Percentiles rank a stretch among this genome's conserved stretches.
Evolutionary conservation across 2,888 invertebrate species (phyloP).

Genomic region (Leuctra nigra): DNA sequence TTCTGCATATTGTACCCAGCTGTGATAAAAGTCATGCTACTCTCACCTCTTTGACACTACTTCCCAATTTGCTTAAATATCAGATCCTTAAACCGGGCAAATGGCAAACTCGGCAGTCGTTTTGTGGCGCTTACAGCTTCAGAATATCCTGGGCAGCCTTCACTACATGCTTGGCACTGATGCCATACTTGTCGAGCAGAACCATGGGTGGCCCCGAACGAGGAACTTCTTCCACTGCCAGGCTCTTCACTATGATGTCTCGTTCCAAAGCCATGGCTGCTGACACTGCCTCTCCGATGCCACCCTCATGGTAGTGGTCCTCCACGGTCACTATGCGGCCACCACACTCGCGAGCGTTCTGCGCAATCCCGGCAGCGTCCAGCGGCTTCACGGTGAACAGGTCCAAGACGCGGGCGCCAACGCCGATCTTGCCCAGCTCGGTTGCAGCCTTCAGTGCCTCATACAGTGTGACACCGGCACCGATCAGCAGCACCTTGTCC

Average conservation of each 20-base stretch:
- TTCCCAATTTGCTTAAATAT: no score
- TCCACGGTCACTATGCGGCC: slow-evolving; percentile 89
- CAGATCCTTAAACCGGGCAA: no score
- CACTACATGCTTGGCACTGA: slow-evolving; percentile 74
- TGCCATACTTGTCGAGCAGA: slow-evolving; percentile 82
- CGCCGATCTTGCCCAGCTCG: slow-evolving; percentile 58
- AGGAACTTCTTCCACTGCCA: slow-evolving; percentile 78
- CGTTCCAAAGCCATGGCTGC: slow-evolving; percentile 68
- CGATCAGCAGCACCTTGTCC: slow-evolving; percentile 83
- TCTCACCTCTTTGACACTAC: no score
- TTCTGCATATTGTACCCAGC: no score
- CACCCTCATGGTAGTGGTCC: slow-evolving; percentile 95
- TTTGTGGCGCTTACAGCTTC: slow-evolving; percentile 38
- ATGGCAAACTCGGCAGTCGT: no score
- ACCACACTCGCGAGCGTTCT: slow-evolving; percentile 69
- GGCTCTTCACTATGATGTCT: slow-evolving; percentile 63
- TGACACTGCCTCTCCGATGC: slow-evolving; percentile 91
- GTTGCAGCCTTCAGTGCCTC: slow-evolving; percentile 84
- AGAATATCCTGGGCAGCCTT: slow-evolving; percentile 60
- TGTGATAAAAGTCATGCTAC: no score
- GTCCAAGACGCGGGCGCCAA: slow-evolving; percentile 81
- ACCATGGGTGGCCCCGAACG: slow-evolving; percentile 87
- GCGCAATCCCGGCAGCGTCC: slow-evolving; percentile 68
- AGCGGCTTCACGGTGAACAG: slow-evolving; percentile 95
- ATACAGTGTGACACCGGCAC: slow-evolving; percentile 89